Evolutionary conservation across 2,113 vertebrate genomes (phyloP).

Genomic region (Myrmophylax atrothorax): DNA sequence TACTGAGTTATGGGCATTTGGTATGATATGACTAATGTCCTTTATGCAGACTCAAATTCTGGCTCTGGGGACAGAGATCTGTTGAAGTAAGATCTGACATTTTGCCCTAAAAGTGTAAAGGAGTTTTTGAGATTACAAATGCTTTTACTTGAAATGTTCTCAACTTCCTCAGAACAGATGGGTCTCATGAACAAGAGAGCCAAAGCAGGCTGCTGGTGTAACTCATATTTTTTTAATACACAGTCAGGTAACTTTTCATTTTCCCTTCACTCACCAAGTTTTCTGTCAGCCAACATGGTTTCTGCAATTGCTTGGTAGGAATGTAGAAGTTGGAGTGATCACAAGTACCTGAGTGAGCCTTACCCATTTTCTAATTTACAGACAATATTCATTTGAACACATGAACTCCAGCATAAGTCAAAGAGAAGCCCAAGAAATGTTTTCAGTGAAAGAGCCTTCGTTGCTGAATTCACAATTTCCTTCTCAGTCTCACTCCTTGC

Average conservation of each 20-base stretch:
- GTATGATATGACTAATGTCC: not conserved
- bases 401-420: not conserved
- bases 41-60: not conserved
- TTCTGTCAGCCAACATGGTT: not conserved
- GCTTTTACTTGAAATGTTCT: constrained; percentile 40
- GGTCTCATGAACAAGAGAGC: constrained; percentile 13
- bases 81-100: constrained; percentile 46
- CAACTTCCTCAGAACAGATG: constrained; percentile 57
- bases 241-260: constrained; percentile 30
- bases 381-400: not conserved
- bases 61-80: constrained; percentile 8
- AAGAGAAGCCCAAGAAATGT: not conserved
- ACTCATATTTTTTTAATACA: constrained; percentile 27
- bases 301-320: not conserved
- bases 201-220: not conserved
- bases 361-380: not conserved
- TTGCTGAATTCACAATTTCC: not conserved
- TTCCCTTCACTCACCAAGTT: not conserved
- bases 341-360: not conserved
- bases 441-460: not conserved
- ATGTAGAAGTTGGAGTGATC: not conserved
- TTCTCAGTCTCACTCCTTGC: not conserved
- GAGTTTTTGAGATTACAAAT: constrained; percentile 8
- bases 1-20: not conserved
- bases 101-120: constrained; percentile 54